Evolutionary conservation across 2,888 invertebrate genomes (phyloP), one percentile per base, ranked within the genome.

Genomic region (Pterostichus niger): DNA sequence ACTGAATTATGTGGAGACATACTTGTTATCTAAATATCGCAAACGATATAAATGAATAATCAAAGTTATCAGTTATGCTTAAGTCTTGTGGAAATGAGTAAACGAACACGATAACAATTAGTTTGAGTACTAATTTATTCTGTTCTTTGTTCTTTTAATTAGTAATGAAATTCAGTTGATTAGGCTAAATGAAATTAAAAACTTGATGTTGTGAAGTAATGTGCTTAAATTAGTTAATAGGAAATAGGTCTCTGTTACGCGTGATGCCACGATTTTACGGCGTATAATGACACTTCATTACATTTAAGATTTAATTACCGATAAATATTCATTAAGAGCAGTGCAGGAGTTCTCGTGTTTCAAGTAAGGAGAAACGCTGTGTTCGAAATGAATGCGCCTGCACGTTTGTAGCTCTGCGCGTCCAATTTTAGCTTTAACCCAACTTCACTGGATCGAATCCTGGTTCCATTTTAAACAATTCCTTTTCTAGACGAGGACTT

Each of bases 321-420:
- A 79, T 79, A 79, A 79, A 61, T 79, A 79, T 79, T 79, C 78
- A 79, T 79, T 59, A 64, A 52, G n/a, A n/a, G 33, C 33, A 7
- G 7, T 64, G 64, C 33, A 40, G 35, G 35, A 40, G 35, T 7
- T n/a, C 33, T 64, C 13, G 64, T 35, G 35, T 35, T n/a, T 11
- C 49, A 49, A 49, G 49, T n/a, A 49, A 49, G 17, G 17, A 59
- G 59, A 24, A n/a, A 24, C 24, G 24, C 59, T 6, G 54, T 9
- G 54, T 2, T 13, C 31, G 7, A 59, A 24, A 40, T 40, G 9
- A 40, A 40, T 40, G 40, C 59, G 35, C 6, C 13, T 31, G 33
- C 64, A 35, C n/a, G 31, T 64, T n/a, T 33, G 33, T n/a, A 71
- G 68, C 44, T 71, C 40, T 44, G 68, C 68, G 44, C 68, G 17